Evolutionary conservation across 2,888 invertebrate genomes (phyloP), one percentile per base, ranked within the genome.

Genomic region (Notodonta dromedarius): DNA sequence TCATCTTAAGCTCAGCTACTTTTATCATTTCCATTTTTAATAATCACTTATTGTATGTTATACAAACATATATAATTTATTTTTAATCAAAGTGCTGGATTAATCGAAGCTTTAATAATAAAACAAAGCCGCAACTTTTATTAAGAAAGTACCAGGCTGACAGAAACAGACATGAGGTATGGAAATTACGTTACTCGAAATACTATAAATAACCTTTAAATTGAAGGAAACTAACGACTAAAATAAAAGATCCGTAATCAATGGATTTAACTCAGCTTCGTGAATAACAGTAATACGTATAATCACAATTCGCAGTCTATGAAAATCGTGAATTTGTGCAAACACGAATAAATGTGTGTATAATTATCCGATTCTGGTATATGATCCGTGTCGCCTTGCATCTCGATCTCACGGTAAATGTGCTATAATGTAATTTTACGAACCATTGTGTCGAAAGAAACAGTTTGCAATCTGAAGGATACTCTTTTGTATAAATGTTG

Each of bases 91-190:
- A 24, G 24, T 24, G 24, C 24, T 24, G 2, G 24, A 24, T 24
- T 24, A 24, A 24, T 24, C 24, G 24, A 24, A 24, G 24, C 24
- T 24, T 24, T 72, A 71, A 74, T 76, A 74, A 74, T 74, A 76
- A 72, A 71, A 76, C 69, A 71, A 64, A 72, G 71, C 74, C 72
- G 73, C 75, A 91, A 91, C 81, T 92, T 91, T 90, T 90, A 91
- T 88, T 90, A 91, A 90, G 89, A 90, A 83, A 89, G 86, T 83
- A 92, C 90, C 75, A 91, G 82, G 85, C 85, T 84, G 89, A 88
- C 92, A 93, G 90, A 91, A 87, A 79, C 85, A 87, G 90, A 87
- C 90, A 91, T 90, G 91, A 92, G 90, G 90, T 92, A 93, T 93
- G 93, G 89, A 91, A 93, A 93, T 93, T 85, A 89, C 89, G 77